Evolutionary conservation across 2,888 invertebrate species (phyloP), one percentile per base, ranked within the genome.

Genomic region (Timema cristinae): DNA sequence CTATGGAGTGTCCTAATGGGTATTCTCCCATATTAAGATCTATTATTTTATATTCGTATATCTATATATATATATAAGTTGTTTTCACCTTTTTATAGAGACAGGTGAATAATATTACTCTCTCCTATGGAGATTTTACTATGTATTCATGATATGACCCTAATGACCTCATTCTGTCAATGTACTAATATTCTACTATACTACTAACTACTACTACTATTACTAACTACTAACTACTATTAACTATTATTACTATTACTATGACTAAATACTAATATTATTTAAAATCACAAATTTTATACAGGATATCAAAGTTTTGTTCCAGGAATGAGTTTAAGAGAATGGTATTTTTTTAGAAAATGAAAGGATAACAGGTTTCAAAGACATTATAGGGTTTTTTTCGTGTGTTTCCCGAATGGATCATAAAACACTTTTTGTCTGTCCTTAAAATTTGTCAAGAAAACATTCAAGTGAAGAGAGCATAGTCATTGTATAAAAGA

Each of bases 161-260:
- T n/a, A n/a, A n/a, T n/a, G n/a, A n/a, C n/a, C n/a, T n/a, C n/a
- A n/a, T n/a, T n/a, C n/a, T n/a, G n/a, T n/a, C n/a, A n/a, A n/a
- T n/a, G n/a, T n/a, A n/a, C n/a, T n/a, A n/a, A n/a, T n/a, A n/a
- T n/a, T n/a, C n/a, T n/a, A n/a, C n/a, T n/a, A n/a, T n/a, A n/a
- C n/a, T n/a, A n/a, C n/a, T n/a, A n/a, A n/a, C n/a, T n/a, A n/a
- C n/a, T n/a, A n/a, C n/a, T n/a, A n/a, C n/a, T n/a, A n/a, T n/a
- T n/a, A n/a, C n/a, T n/a, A n/a, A n/a, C n/a, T n/a, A n/a, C n/a
- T n/a, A n/a, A n/a, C n/a, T n/a, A n/a, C n/a, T n/a, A n/a, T n/a
- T n/a, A n/a, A n/a, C 61, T 61, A 16, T 61, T 10, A 59, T 59
- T 47, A 61, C 61, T 61, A 11, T 61, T 61, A 48, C 63, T 63